A percentile compares a stretch with the other conserved stretches of the same genome.
phyloP scores from a whole-genome alignment of 2,797 vertebrate species.

The Eidolon dupreanum region DNA sequence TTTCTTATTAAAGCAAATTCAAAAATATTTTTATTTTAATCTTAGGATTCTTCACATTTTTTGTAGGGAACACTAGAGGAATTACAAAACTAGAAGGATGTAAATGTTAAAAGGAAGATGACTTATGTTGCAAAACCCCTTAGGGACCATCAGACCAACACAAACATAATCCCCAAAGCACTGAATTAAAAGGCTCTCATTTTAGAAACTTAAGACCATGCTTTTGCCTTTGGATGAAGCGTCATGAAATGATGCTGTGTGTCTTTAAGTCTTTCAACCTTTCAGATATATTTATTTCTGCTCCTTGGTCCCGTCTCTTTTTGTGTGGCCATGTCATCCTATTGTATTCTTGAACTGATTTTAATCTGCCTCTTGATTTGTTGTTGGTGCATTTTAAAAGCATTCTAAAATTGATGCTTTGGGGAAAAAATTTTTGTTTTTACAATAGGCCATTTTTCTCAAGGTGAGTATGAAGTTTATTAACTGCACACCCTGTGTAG shows the following conservation, averaged over 20 bases:
- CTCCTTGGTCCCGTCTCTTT: slow-evolving; percentile 57
- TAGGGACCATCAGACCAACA: not conserved
- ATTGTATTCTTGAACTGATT: slow-evolving; percentile 67
- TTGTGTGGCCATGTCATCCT: slow-evolving; percentile 61
- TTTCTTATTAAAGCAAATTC: not conserved
- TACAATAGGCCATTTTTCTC: slow-evolving; percentile 55
- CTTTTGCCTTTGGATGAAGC: slow-evolving; percentile 25
- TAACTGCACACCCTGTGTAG: not conserved
- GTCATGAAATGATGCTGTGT: not conserved
- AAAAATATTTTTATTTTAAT: not conserved
- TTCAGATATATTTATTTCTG: slow-evolving; percentile 65
- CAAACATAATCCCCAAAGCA: not conserved
- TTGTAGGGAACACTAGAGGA: not conserved
- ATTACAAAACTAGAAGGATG: not conserved
- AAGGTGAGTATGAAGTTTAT: slow-evolving; percentile 80
- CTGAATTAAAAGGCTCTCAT: not conserved
- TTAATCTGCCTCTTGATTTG: slow-evolving; percentile 73
- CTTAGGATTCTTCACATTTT: not conserved
- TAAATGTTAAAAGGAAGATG: not conserved
- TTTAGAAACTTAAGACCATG: not conserved
- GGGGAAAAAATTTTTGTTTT: slow-evolving; percentile 76
- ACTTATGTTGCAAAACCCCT: not conserved
- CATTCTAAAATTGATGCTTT: slow-evolving; percentile 73
- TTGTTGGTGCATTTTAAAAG: slow-evolving; percentile 58
- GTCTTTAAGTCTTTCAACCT: slow-evolving; percentile 62